phyloP scores from a whole-genome alignment of 2,797 vertebrate species.

The Alosa sapidissima region DNA sequence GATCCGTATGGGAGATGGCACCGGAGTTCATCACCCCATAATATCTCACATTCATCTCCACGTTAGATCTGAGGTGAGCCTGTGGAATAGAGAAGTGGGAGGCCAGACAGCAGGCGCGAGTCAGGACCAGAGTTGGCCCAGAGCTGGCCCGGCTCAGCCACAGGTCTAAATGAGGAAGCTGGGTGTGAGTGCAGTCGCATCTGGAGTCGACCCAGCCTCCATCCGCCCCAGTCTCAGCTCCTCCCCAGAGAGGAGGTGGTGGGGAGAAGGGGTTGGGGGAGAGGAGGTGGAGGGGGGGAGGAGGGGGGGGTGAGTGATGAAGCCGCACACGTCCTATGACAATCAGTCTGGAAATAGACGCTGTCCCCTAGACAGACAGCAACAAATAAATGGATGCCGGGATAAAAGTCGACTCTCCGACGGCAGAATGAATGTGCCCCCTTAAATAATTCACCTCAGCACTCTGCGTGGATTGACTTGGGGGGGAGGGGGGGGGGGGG shows the following conservation, averaged over 20 bases:
- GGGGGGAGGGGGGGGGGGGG: background rate
- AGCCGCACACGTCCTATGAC: background rate
- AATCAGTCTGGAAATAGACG: conserved; percentile 10
- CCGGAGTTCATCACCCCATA: background rate
- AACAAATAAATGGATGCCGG: conserved; percentile 7
- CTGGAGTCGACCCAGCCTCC: too few species aligned
- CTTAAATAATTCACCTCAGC: conserved; percentile 22
- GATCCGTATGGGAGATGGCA: background rate
- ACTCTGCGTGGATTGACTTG: background rate
- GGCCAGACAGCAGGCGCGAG: background rate
- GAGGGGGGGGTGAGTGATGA: background rate
- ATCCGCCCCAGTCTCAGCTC: too few species aligned
- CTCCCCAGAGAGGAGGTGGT: too few species aligned
- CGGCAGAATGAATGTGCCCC: background rate
- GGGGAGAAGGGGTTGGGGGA: too few species aligned
- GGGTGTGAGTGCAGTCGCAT: too few species aligned
- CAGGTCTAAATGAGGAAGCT: background rate
- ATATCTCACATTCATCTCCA: background rate
- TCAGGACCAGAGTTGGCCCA: too few species aligned
- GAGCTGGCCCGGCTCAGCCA: too few species aligned
- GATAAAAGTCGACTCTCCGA: background rate
- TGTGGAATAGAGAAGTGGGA: too few species aligned
- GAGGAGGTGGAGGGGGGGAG: background rate
- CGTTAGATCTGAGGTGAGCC: background rate
- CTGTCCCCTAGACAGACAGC: conserved; percentile 10